These are phyloP conservation scores for Myotis findleyi DNA, from an alignment of 2,797 vertebrate species.

Conservation along the genomic window DNA sequence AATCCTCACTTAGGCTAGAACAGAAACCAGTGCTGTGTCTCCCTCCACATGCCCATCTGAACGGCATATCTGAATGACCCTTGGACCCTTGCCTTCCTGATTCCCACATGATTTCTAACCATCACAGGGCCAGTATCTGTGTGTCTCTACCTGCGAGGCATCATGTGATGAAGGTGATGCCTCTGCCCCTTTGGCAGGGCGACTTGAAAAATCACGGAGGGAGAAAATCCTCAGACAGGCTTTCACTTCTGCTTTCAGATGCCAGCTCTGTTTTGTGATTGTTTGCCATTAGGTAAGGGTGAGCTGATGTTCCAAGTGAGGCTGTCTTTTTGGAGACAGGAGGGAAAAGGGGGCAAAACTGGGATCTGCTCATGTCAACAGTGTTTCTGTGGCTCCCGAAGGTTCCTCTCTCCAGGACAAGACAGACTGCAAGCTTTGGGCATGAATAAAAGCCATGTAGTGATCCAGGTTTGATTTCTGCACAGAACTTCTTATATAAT, in stretches of 20 bases:
- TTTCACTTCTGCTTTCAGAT: background rate
- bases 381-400: background rate
- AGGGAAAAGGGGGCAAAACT: background rate
- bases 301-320: background rate
- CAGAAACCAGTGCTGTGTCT: background rate
- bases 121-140: background rate
- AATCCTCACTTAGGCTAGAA: background rate
- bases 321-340: slow-evolving; percentile 30
- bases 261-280: background rate
- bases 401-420: background rate
- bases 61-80: background rate
- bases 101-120: background rate
- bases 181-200: background rate
- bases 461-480: slow-evolving; percentile 51
- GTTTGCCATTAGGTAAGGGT: background rate
- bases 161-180: background rate
- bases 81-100: background rate
- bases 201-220: background rate
- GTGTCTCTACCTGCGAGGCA: background rate
- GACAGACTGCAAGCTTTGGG: background rate
- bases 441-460: slow-evolving; percentile 7
- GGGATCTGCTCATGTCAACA: background rate
- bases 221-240: background rate
- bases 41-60: background rate
- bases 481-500: slow-evolving; percentile 49